These are phyloP conservation scores for Peromyscus polionotus DNA, from an alignment of 2,113 vertebrate species.

Conservation along the genomic window DNA sequence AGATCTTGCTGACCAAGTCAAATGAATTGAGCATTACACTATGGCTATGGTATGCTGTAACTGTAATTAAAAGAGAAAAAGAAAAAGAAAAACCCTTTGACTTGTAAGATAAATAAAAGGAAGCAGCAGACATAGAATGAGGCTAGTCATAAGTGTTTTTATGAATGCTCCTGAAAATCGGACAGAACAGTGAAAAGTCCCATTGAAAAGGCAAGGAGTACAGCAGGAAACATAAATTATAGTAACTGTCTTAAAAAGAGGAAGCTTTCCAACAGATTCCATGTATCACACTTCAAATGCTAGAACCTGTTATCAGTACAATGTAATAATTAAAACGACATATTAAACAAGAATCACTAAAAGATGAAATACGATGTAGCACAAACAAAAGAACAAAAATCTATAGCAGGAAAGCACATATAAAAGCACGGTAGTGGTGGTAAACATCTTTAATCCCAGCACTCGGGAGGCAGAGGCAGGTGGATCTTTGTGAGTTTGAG, in stretches of 20 bases:
- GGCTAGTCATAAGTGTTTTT: slow-evolving; percentile 75
- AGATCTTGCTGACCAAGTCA: slow-evolving; percentile 85
- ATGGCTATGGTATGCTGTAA: slow-evolving; percentile 84
- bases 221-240: slow-evolving; percentile 32
- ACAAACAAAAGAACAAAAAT: slow-evolving; percentile 31
- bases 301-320: slow-evolving; percentile 34
- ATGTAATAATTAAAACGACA: slow-evolving; percentile 55
- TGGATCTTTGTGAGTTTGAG: neutral
- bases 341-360: slow-evolving; percentile 49
- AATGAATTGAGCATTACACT: slow-evolving; percentile 85
- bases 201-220: slow-evolving; percentile 65
- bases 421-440: neutral
- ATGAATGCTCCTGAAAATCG: slow-evolving; percentile 75
- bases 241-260: slow-evolving; percentile 50
- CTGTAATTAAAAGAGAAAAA: slow-evolving; percentile 74
- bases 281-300: slow-evolving; percentile 48
- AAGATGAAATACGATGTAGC: slow-evolving; percentile 26
- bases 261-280: slow-evolving; percentile 65
- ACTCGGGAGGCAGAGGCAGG: neutral
- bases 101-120: slow-evolving; percentile 76
- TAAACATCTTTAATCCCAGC: neutral
- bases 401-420: neutral
- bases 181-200: slow-evolving; percentile 63
- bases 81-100: slow-evolving; percentile 66
- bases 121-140: slow-evolving; percentile 70